Evolutionary conservation across 2,113 vertebrate species (phyloP).

Genomic region (Lophochroa leadbeateri): DNA sequence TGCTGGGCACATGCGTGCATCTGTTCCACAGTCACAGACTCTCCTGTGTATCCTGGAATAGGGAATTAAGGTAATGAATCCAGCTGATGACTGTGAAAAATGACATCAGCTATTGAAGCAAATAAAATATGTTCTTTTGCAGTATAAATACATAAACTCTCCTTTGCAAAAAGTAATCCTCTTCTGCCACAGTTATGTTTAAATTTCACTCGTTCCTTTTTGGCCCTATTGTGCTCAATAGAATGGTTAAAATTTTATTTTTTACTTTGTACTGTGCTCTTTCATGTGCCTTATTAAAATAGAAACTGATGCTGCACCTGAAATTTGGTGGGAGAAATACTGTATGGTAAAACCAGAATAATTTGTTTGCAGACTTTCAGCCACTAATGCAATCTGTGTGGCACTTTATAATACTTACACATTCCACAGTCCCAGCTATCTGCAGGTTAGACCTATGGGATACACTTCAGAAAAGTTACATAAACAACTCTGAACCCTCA

Average conservation of each 20-base stretch:
- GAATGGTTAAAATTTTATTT: neutral
- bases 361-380: conserved; percentile 47
- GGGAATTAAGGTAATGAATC: neutral
- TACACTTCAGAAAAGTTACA: conserved; percentile 79
- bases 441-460: conserved; percentile 69
- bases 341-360: neutral
- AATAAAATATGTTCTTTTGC: neutral
- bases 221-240: neutral
- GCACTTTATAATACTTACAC: conserved; percentile 61
- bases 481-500: conserved; percentile 73
- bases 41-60: neutral
- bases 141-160: neutral
- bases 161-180: neutral
- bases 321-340: conserved; percentile 51
- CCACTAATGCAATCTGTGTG: neutral
- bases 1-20: neutral
- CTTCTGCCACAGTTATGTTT: neutral
- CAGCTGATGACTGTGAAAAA: conserved; percentile 7
- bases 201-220: neutral
- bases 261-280: neutral
- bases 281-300: neutral
- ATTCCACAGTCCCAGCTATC: conserved; percentile 61
- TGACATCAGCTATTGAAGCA: neutral
- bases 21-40: neutral
- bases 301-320: neutral